These are phyloP conservation scores for Achlya flavicornis DNA, from an alignment of 2,888 invertebrate genomes.

Conservation along the genomic window DNA sequence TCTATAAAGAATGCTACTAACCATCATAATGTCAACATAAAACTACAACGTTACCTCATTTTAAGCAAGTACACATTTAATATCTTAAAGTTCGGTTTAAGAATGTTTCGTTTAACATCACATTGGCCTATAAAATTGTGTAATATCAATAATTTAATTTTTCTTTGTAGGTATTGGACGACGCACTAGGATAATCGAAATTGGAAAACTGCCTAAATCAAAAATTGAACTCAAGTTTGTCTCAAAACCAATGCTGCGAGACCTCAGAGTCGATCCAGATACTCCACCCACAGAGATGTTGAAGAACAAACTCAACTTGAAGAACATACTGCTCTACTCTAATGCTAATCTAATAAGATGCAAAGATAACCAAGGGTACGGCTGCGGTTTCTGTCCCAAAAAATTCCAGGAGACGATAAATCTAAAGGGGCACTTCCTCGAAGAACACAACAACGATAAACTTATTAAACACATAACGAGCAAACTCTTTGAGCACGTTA, in stretches of 20 bases:
- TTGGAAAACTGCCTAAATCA: conserved; percentile 35
- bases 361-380: conserved; percentile 52
- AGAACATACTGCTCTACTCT: conserved; percentile 50
- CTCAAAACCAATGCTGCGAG: conserved; percentile 25
- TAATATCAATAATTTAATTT: conserved; percentile 26
- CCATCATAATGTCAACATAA: too few species aligned
- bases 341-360: conserved; percentile 60
- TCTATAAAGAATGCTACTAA: too few species aligned
- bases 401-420: conserved; percentile 45
- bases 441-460: conserved; percentile 51
- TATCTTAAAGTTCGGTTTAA: not conserved
- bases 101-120: too few species aligned
- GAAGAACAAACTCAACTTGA: conserved; percentile 52
- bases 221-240: conserved; percentile 47
- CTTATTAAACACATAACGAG: conserved; percentile 42
- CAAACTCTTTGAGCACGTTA: conserved; percentile 45
- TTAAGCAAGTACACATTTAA: not conserved
- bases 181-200: conserved; percentile 42
- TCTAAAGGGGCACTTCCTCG: conserved; percentile 55
- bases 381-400: conserved; percentile 52
- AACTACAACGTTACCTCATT: not conserved
- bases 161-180: conserved; percentile 46
- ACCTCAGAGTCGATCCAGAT: conserved; percentile 16
- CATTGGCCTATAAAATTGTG: not conserved
- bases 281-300: conserved; percentile 23